Conservation (phyloP, 92 coral and sea anemone genomes). For the Porites divaricata region DNA sequence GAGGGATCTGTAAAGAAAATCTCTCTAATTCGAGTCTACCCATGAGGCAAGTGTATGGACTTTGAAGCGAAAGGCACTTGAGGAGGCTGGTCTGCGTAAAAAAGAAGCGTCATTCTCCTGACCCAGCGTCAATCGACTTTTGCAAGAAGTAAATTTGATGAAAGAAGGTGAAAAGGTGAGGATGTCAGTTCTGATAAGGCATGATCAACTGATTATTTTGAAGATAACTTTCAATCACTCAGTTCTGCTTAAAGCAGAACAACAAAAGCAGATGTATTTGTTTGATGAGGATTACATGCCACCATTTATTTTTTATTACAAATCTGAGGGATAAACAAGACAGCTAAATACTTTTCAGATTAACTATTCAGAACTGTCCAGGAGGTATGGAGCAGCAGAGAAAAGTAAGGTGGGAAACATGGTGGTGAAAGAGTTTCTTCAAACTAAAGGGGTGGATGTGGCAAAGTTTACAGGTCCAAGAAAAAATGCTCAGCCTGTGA, state of each 20-base stretch:
- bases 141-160: not conserved
- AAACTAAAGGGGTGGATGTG: too few species aligned
- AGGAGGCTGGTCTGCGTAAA: not conserved
- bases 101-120: not conserved
- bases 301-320: not conserved
- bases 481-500: too few species aligned
- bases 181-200: not conserved
- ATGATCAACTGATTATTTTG: conserved; percentile 1
- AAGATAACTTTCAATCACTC: too few species aligned
- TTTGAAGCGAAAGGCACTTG: not conserved
- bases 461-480: too few species aligned
- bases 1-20: not conserved
- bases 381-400: not conserved
- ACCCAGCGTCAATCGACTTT: too few species aligned
- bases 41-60: not conserved
- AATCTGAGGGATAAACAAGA: not conserved
- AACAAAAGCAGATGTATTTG: not conserved
- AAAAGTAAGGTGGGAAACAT: not conserved
- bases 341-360: not conserved
- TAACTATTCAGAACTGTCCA: not conserved
- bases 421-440: too few species aligned
- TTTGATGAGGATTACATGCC: not conserved
- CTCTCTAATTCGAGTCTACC: not conserved
- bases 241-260: not conserved
- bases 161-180: not conserved